These are phyloP conservation scores for Malachius bipustulatus DNA, from an alignment of 2,888 invertebrate genomes.

Conservation along the genomic window DNA sequence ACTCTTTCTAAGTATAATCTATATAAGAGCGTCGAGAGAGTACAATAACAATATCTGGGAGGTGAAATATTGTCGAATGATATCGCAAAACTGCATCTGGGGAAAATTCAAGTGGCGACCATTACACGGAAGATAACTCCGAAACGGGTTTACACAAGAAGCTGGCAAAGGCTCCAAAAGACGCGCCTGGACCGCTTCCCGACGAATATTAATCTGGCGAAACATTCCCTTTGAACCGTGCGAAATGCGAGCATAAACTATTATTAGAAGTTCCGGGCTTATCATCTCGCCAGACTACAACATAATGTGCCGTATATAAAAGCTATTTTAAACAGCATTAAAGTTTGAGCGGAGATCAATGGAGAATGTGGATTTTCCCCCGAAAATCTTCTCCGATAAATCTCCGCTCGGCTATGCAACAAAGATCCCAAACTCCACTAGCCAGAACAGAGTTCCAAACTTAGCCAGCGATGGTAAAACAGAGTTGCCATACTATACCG, in stretches of 20 bases:
- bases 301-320: slow-evolving; percentile 21
- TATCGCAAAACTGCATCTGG: slow-evolving; percentile 7
- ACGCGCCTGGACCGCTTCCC: slow-evolving; percentile 17
- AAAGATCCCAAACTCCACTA: slow-evolving; percentile 24
- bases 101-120: slow-evolving; percentile 11
- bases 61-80: too few relatives aligned
- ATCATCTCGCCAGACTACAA: slow-evolving; percentile 18
- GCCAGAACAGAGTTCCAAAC: slow-evolving; percentile 20
- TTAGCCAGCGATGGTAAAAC: too few relatives aligned
- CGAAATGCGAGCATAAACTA: slow-evolving; percentile 21
- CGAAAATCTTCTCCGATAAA: slow-evolving; percentile 24
- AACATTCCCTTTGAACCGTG: slow-evolving; percentile 17
- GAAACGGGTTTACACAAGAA: not conserved
- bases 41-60: too few relatives aligned
- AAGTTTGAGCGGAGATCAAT: slow-evolving; percentile 26
- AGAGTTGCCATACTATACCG: too few relatives aligned
- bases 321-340: slow-evolving; percentile 27
- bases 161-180: slow-evolving; percentile 9
- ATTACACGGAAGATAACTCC: slow-evolving; percentile 15
- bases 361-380: slow-evolving; percentile 26
- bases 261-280: slow-evolving; percentile 24
- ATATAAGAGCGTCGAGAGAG: too few relatives aligned
- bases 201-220: slow-evolving; percentile 14
- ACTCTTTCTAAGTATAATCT: too few relatives aligned
- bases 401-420: slow-evolving; percentile 20